Conservation (phyloP, 2,797 vertebrate species). For the Periparus ater region DNA sequence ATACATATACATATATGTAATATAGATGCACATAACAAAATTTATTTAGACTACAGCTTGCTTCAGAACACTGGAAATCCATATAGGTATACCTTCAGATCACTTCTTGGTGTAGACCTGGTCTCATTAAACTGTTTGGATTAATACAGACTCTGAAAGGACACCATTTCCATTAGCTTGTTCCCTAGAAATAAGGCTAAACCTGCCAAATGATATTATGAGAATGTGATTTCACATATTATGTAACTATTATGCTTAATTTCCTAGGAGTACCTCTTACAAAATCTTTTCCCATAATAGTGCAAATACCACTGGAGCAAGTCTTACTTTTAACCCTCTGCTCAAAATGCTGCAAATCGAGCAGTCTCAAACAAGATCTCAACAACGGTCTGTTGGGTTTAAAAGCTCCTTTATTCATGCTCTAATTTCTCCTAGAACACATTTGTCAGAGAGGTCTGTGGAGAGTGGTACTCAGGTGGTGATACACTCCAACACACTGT, state of each 20-base stretch:
- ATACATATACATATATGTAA: no score
- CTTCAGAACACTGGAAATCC: background rate
- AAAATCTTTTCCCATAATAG: background rate
- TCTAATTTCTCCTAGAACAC: background rate
- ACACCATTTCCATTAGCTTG: background rate
- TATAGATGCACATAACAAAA: background rate
- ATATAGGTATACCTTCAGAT: background rate
- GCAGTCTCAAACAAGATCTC: background rate
- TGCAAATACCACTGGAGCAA: background rate
- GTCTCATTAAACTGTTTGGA: background rate
- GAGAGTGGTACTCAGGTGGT: background rate
- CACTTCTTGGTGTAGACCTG: background rate
- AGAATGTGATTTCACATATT: background rate
- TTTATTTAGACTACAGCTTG: background rate
- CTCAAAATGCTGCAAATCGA: background rate
- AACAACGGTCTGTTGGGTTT: background rate
- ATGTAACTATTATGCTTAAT: background rate
- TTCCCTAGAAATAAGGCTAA: background rate
- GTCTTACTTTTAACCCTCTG: background rate
- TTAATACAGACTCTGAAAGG: background rate
- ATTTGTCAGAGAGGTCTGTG: background rate
- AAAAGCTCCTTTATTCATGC: background rate
- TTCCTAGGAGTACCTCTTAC: background rate
- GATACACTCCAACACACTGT: background rate
- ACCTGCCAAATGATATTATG: background rate